These are phyloP conservation scores for Drosophila kepulauana DNA, from an alignment of 1,140 invertebrate genomes.

Conservation along the genomic window DNA sequence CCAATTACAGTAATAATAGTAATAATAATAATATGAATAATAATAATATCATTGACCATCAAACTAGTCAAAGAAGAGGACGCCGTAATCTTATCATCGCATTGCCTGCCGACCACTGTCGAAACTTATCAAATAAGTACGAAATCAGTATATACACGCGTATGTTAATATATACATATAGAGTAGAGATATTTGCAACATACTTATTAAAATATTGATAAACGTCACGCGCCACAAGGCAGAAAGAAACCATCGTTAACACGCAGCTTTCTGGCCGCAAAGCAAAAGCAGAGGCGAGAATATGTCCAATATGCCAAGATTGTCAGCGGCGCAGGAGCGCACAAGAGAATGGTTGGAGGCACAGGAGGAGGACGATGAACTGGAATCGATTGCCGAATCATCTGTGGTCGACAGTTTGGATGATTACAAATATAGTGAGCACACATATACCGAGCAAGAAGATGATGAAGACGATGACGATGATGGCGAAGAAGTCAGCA, in stretches of 20 bases:
- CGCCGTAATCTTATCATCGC: conserved; percentile 57
- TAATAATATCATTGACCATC: neutral
- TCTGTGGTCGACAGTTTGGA: conserved; percentile 75
- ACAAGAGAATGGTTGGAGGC: conserved; percentile 62
- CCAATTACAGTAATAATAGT: neutral
- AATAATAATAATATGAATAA: no score
- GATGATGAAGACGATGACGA: conserved; percentile 51
- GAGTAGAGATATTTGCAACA: conserved; percentile 6
- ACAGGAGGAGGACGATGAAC: conserved; percentile 66
- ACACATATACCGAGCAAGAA: conserved; percentile 39
- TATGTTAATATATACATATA: conserved; percentile 17
- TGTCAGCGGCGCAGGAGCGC: conserved; percentile 46
- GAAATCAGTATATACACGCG: conserved; percentile 30
- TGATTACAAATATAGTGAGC: conserved; percentile 66
- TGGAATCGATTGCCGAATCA: conserved; percentile 72
- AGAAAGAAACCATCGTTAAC: neutral
- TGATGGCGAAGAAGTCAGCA: conserved; percentile 63
- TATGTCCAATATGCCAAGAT: conserved; percentile 58
- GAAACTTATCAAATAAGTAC: conserved; percentile 51
- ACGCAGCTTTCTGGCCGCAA: conserved; percentile 4
- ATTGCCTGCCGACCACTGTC: conserved; percentile 3
- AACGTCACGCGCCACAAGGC: conserved; percentile 37
- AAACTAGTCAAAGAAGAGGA: neutral
- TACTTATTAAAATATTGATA: conserved; percentile 47
- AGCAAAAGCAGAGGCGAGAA: neutral